Conservation (phyloP, 2,888 invertebrate genomes). For the Patella depressa region DNA sequence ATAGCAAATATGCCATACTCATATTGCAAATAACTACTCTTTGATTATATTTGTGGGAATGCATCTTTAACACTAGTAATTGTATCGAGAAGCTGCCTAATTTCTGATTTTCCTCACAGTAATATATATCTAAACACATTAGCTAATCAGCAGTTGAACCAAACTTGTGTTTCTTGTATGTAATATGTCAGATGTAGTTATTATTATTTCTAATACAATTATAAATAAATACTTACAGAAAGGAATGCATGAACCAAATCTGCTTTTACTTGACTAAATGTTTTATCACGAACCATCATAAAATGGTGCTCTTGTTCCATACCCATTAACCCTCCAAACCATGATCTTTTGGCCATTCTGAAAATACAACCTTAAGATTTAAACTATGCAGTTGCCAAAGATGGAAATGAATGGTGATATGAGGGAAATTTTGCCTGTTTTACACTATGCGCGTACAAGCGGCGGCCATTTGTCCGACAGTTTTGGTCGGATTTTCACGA, state of each 20-base stretch:
- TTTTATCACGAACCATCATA: conserved; percentile 95
- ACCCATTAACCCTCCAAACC: conserved; percentile 98
- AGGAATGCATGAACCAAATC: conserved; percentile 98
- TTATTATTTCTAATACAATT: background rate
- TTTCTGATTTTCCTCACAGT: no score
- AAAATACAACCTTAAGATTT: conserved; percentile 16
- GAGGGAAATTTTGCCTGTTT: no score
- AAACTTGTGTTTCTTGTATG: conserved; percentile 1
- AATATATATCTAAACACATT: background rate
- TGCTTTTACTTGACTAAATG: conserved; percentile 96
- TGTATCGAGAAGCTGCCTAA: no score
- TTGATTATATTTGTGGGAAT: no score
- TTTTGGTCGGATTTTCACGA: no score
- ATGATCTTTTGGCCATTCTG: conserved; percentile 89
- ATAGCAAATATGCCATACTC: no score
- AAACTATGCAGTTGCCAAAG: background rate
- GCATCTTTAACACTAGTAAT: no score
- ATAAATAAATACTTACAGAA: conserved; percentile 81
- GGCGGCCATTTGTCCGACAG: no score
- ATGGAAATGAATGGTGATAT: no score
- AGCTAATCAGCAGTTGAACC: background rate
- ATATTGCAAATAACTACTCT: no score
- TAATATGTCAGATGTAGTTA: background rate
- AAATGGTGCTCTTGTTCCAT: conserved; percentile 94
- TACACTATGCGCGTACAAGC: no score